Percentiles rank a stretch among this genome's conserved stretches.
These are phyloP conservation scores for Vidua chalybeata DNA, from an alignment of 2,113 vertebrate genomes.

Conservation along the genomic window DNA sequence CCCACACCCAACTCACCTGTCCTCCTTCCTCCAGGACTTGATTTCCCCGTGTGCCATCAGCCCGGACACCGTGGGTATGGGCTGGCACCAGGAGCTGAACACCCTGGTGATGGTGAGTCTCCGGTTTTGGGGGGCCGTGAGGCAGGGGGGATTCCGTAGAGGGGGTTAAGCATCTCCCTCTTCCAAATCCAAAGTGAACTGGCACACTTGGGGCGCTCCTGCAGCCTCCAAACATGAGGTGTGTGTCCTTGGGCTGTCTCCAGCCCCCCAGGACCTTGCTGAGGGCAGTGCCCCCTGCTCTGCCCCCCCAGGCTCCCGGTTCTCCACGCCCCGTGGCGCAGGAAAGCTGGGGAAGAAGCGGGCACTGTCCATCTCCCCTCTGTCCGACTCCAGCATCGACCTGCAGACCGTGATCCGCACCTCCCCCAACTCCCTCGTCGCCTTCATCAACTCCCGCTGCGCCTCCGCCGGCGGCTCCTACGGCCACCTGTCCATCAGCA, in stretches of 20 bases:
- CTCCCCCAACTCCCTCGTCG: conserved; percentile 94
- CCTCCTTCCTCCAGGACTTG: conserved; percentile 74
- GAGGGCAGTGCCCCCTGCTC: background rate
- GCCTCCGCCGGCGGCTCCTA: conserved; percentile 88
- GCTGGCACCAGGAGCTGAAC: conserved; percentile 76
- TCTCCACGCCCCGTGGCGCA: conserved; percentile 87
- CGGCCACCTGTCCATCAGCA: conserved; percentile 92
- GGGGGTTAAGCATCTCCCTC: background rate
- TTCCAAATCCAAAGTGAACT: background rate
- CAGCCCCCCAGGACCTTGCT: background rate
- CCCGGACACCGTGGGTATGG: conserved; percentile 80
- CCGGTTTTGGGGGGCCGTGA: accelerated
- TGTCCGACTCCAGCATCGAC: conserved; percentile 93
- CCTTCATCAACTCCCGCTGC: conserved; percentile 94
- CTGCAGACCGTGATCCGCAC: conserved; percentile 97
- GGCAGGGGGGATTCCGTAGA: background rate
- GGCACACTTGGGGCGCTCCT: background rate
- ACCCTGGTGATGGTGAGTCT: conserved; percentile 82
- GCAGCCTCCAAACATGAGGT: background rate
- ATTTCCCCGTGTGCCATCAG: conserved; percentile 86
- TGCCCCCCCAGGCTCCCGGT: conserved; percentile 80
- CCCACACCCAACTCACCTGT: background rate
- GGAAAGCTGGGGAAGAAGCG: conserved; percentile 94
- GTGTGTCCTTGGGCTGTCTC: background rate
- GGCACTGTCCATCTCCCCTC: conserved; percentile 92